phyloP scores from a whole-genome alignment of 2,113 vertebrate genomes.

The Ochotona princeps region DNA sequence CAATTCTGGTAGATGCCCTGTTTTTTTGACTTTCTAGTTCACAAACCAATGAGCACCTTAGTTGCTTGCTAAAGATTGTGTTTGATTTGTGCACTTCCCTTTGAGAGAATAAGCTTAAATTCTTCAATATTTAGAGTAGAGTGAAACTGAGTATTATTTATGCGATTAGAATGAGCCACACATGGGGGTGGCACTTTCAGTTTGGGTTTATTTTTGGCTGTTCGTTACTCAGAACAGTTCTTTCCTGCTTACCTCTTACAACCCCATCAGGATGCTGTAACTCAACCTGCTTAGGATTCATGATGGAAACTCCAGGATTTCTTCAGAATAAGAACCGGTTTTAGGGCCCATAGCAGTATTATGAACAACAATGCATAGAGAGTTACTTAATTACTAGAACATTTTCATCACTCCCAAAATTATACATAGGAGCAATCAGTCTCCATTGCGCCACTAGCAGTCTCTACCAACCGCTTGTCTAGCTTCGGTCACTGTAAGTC shows the following conservation, averaged over 20 bases:
- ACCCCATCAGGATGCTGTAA: not conserved
- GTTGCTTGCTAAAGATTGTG: not conserved
- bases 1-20: too few species aligned
- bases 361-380: not conserved
- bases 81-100: conserved; percentile 15
- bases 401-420: not conserved
- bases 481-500: not conserved
- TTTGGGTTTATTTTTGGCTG: conserved; percentile 56
- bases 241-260: conserved; percentile 21
- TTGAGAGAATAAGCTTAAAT: not conserved
- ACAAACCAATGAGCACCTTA: not conserved
- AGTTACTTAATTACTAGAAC: not conserved
- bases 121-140: not conserved
- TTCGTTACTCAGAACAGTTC: conserved; percentile 42
- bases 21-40: not conserved
- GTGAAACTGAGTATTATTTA: not conserved
- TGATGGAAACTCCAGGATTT: conserved; percentile 8
- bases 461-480: not conserved
- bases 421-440: not conserved
- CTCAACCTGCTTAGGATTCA: not conserved
- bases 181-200: conserved; percentile 10
- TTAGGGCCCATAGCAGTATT: not conserved
- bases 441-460: not conserved
- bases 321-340: not conserved
- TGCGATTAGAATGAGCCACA: not conserved